Evolutionary conservation across 2,797 vertebrate genomes (phyloP).

Genomic region (Gallirallus australis): DNA sequence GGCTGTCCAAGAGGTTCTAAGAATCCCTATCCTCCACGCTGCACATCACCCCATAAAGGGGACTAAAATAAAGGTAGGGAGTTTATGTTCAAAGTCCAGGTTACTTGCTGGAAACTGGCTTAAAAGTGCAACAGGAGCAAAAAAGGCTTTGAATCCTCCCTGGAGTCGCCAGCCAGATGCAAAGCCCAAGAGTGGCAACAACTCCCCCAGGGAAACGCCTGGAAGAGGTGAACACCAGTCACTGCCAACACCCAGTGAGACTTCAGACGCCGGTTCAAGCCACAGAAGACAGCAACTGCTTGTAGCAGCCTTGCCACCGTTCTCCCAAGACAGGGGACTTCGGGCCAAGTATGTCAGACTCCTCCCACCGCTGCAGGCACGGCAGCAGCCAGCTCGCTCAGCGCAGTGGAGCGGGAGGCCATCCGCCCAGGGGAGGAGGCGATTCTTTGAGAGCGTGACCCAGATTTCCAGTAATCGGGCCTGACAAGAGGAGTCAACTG

Average conservation of each 20-base stretch:
- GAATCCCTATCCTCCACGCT: not conserved
- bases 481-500: conserved; percentile 26
- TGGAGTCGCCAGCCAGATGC: not conserved
- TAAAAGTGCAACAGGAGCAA: not conserved
- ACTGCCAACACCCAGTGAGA: not conserved
- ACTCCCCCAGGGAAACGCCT: not conserved
- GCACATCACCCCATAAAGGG: not conserved
- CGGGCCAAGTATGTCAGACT: not conserved
- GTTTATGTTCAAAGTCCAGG: not conserved
- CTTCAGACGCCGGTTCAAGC: not conserved
- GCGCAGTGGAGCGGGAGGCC: not conserved
- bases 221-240: not conserved
- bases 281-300: not conserved
- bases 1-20: not conserved
- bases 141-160: not conserved
- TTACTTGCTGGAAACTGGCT: not conserved
- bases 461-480: conserved; percentile 62
- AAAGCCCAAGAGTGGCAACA: not conserved
- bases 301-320: not conserved
- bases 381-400: not conserved
- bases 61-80: not conserved
- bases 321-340: not conserved
- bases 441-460: conserved; percentile 67
- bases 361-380: not conserved
- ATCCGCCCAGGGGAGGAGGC: not conserved